Base-by-base conservation (phyloP, 2,797 vertebrate species). In the Psittacula derbiana region DNA sequence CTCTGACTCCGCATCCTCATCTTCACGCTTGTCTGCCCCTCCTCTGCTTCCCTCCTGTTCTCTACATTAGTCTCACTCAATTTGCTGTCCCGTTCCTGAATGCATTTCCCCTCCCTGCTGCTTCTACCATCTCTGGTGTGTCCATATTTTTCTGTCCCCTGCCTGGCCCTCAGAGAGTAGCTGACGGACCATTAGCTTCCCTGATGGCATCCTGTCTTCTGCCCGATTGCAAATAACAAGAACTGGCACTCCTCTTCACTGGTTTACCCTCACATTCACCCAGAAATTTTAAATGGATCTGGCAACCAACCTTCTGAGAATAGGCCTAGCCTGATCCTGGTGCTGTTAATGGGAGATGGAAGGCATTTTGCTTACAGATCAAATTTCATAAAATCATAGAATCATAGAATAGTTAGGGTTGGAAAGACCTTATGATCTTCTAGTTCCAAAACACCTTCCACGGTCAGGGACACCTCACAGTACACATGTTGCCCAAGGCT, bases 1-100 rank as follows among this genome's bases (percentile, higher is more conserved):
- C 74, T 92, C 70, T 92, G 69, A 83, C 41, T 88, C 62, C 0
- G 0, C 0, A 0, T 73, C 73, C 82, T 76, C 82, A 60, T 90
- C 85, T 95, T 95, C 76, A 91, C 0, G 5, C 90, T 92, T 91
- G 46, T 88, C 76, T 94, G 70, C 55, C 41, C n/a, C 38, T 88
- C 75, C 36, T 90, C 73, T 95, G 85, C 85, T 36, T 95, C 79
- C 52, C 55, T 96, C 55, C 76, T 92, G 82, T 71, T 90, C 83
- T 43, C 33, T 86, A 58, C 66, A 96, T 96, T 96, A 96, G 85
- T 94, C 90, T 93, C 92, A 96, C 90, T 88, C 94, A 96, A 95
- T 97, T 96, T 96, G 58, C 78, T 85, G 57, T 92, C 85, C 88
- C 0, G 16, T 92, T 90, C 88, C 80, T 0, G 1, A 86, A 76